Evolutionary conservation across 2,797 vertebrate species (phyloP), one percentile per base, ranked within the genome.

Genomic region (Labroides dimidiatus): DNA sequence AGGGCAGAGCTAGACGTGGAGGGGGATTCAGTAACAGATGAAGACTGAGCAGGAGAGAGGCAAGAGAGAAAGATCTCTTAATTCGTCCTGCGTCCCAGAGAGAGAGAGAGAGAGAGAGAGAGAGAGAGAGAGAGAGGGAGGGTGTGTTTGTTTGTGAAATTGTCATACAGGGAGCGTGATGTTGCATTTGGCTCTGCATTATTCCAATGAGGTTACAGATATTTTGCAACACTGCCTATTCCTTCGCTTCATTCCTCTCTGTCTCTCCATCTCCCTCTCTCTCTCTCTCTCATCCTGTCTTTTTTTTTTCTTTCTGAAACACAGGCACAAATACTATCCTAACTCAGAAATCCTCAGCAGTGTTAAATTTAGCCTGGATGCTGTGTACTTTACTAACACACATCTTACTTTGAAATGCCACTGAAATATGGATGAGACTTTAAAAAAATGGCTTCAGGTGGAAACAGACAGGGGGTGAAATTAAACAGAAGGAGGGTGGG

Each of bases 351-450:
- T 75, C 51, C 56, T 82, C 41, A 61, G 72, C 69, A 67, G 75
- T 72, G 80, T 84, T 89, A 86, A 82, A 89, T 87, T 90, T 86
- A 85, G 77, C 81, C 78, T 65, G 61, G 84, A 90, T 79, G 72
- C 75, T 72, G 77, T 75, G 70, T 87, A 74, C 84, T 83, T 88
- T 73, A 64, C 76, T 62, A 82, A 90, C 59, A 87, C 81, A 68
- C 74, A 80, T 85, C 89, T 89, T 77, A 83, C 85, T 85, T 84
- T 73, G 45, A 78, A 88, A 85, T 70, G 52, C 49, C n/a, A 68
- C 62, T 90, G 63, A 89, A 91, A 91, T 85, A 90, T 91, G 79
- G 55, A 91, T 89, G 85, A 85, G 70, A 57, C 24, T 50, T 44
- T 45, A 45, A 39, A 13, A 55, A 78, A 75, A 80, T 56, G 54